phyloP scores from a whole-genome alignment of 2,113 vertebrate genomes.

The Pipa parva region DNA sequence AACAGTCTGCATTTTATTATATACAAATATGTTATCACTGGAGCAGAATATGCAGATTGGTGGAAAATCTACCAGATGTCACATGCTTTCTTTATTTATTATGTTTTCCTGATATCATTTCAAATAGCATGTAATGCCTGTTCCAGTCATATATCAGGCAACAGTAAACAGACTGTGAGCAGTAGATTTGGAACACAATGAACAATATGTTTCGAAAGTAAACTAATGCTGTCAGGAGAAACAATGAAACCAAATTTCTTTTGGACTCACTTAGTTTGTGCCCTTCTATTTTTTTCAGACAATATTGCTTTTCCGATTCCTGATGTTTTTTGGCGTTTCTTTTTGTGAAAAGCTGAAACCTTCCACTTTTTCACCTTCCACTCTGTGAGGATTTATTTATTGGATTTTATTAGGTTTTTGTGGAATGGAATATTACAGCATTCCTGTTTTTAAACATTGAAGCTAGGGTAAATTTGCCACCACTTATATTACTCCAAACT shows the following conservation, averaged over 20 bases:
- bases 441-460: too few species aligned
- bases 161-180: constrained; percentile 1
- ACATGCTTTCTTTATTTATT: not conserved
- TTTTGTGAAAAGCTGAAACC: too few species aligned
- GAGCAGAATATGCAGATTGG: not conserved
- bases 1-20: too few species aligned
- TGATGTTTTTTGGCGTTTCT: constrained; percentile 16
- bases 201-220: constrained; percentile 14
- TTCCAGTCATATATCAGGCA: not conserved
- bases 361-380: too few species aligned
- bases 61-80: not conserved
- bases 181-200: not conserved
- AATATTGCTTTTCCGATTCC: constrained; percentile 31
- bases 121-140: not conserved
- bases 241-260: not conserved
- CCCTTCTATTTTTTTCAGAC: constrained; percentile 6
- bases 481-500: too few species aligned
- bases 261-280: not conserved
- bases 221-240: not conserved
- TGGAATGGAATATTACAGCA: too few species aligned
- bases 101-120: not conserved
- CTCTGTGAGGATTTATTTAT: too few species aligned
- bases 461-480: too few species aligned
- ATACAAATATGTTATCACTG: not conserved
- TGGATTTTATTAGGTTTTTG: too few species aligned